Percentiles rank a stretch among this genome's conserved stretches.
phyloP scores from a whole-genome alignment of 1,140 invertebrate genomes.

The Cotesia typhae region DNA sequence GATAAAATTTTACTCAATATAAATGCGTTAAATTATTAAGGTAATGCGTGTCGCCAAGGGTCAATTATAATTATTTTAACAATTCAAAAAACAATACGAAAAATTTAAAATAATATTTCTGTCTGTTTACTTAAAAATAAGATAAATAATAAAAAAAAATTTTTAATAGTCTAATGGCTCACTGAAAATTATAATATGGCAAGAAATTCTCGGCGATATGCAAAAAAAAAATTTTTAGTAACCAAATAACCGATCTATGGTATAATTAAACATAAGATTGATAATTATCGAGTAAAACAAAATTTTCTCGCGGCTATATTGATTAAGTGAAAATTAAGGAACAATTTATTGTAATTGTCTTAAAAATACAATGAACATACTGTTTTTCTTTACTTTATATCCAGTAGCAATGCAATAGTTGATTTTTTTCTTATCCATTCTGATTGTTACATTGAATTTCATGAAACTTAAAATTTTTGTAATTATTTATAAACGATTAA shows the following conservation, averaged over 20 bases:
- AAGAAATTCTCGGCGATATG: constrained; percentile 26
- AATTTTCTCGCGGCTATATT: constrained; percentile 18
- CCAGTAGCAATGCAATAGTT: background rate
- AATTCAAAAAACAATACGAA: too few species aligned
- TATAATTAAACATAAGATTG: constrained; percentile 41
- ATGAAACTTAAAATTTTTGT: constrained; percentile 23
- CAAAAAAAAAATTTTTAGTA: constrained; percentile 26
- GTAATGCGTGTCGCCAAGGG: constrained; percentile 50
- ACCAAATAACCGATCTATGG: constrained; percentile 30
- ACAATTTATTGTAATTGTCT: background rate
- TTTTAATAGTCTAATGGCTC: too few species aligned
- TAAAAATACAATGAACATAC: background rate
- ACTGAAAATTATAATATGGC: background rate
- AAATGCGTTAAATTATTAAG: constrained; percentile 58
- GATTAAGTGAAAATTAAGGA: background rate
- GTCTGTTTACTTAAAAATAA: constrained; percentile 31
- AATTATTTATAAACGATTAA: background rate
- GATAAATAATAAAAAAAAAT: background rate
- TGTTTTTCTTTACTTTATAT: background rate
- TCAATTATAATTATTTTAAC: constrained; percentile 2
- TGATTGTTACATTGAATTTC: constrained; percentile 26
- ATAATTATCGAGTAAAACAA: constrained; percentile 32
- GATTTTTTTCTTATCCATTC: constrained; percentile 35
- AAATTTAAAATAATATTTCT: constrained; percentile 15
- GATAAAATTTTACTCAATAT: constrained; percentile 60